These are phyloP conservation scores for Drymonia ruficornis DNA, from an alignment of 2,888 invertebrate species.

Conservation along the genomic window DNA sequence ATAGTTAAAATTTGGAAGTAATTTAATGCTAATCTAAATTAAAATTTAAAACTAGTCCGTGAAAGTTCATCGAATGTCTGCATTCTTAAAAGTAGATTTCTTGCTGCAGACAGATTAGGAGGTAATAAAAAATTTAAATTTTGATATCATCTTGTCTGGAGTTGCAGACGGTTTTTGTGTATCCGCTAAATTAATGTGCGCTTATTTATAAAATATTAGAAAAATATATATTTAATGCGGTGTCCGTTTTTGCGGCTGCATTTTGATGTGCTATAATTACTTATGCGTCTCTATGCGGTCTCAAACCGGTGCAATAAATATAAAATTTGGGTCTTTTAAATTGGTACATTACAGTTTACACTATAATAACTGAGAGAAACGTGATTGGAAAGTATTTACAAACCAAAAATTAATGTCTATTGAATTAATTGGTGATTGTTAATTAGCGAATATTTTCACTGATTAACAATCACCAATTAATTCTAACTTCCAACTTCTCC, in stretches of 20 bases:
- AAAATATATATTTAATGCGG: neutral
- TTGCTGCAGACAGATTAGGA: slow-evolving; percentile 31
- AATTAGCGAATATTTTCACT: too few relatives aligned
- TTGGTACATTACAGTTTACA: too few relatives aligned
- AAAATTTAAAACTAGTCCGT: slow-evolving; percentile 17
- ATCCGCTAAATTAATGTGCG: slow-evolving; percentile 14
- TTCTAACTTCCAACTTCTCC: too few relatives aligned
- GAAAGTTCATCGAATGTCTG: slow-evolving; percentile 38
- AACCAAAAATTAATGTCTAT: too few relatives aligned
- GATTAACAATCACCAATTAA: too few relatives aligned
- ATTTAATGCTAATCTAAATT: slow-evolving; percentile 10
- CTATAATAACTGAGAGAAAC: too few relatives aligned
- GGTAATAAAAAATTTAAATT: slow-evolving; percentile 28
- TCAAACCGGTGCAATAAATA: too few relatives aligned
- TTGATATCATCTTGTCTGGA: slow-evolving; percentile 15
- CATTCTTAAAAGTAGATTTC: slow-evolving; percentile 32
- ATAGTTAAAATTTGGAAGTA: neutral
- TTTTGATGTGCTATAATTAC: neutral
- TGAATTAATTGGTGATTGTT: too few relatives aligned
- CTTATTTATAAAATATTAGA: neutral
- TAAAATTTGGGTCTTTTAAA: too few relatives aligned
- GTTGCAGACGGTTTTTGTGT: slow-evolving; percentile 8
- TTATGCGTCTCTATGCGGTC: neutral
- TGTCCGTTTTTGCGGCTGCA: neutral
- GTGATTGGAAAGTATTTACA: too few relatives aligned